Evolutionary conservation across 2,888 invertebrate species (phyloP).

Genomic region (Perizoma affinitatum): DNA sequence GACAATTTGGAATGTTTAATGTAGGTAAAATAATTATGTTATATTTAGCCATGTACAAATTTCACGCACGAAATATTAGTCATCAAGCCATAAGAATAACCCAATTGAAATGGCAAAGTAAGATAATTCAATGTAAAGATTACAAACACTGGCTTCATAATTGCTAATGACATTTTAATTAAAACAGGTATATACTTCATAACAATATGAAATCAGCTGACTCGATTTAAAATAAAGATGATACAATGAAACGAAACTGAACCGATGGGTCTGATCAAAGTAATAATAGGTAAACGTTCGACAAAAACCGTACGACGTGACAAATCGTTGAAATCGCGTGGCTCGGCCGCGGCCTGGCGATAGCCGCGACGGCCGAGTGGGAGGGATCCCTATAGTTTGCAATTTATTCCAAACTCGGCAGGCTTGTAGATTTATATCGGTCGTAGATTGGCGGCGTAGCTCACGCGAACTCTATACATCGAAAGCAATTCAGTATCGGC

Average conservation of each 20-base stretch:
- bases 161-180: too few relatives aligned
- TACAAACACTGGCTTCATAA: background rate
- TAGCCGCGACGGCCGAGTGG: slow-evolving; percentile 55
- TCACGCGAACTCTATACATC: slow-evolving; percentile 66
- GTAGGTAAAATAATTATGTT: background rate
- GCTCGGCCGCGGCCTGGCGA: slow-evolving; percentile 41
- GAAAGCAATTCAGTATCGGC: slow-evolving; percentile 69
- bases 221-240: slow-evolving; percentile 5
- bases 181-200: background rate
- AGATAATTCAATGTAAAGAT: background rate
- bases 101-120: background rate
- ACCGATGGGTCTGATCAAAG: slow-evolving; percentile 24
- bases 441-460: slow-evolving; percentile 66
- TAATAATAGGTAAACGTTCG: slow-evolving; percentile 31
- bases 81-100: background rate
- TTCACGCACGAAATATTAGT: background rate
- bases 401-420: slow-evolving; percentile 74
- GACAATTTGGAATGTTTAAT: background rate
- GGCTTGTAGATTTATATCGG: slow-evolving; percentile 77
- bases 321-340: slow-evolving; percentile 65
- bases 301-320: slow-evolving; percentile 60
- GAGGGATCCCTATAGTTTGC: slow-evolving; percentile 69
- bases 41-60: background rate
- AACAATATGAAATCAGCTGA: background rate
- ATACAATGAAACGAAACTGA: slow-evolving; percentile 18